Evolutionary conservation across 2,888 invertebrate species (phyloP).

Genomic region (Lasioglossum villosulum): DNA sequence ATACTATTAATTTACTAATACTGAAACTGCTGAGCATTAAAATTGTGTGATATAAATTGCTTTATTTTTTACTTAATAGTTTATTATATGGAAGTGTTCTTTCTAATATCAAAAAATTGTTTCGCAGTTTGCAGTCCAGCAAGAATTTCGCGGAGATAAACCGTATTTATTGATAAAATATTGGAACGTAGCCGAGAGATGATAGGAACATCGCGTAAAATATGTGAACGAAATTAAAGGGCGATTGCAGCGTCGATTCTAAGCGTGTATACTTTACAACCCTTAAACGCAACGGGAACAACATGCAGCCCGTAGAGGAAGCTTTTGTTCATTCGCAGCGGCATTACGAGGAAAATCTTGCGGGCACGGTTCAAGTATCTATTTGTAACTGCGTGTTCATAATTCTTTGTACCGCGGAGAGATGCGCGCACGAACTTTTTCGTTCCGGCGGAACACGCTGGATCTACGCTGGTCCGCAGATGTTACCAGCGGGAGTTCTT

Average conservation of each 20-base stretch:
- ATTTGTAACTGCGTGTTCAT: conserved; percentile 46
- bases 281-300: conserved; percentile 7
- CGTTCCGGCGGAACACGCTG: conserved; percentile 59
- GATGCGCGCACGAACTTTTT: conserved; percentile 61
- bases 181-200: not conserved
- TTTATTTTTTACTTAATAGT: no score
- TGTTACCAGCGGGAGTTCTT: conserved; percentile 69
- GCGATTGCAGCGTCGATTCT: not conserved
- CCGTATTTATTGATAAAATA: not conserved
- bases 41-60: not conserved
- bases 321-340: conserved; percentile 36
- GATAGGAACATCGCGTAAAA: not conserved
- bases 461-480: conserved; percentile 64
- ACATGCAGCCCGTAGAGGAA: conserved; percentile 9
- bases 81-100: no score
- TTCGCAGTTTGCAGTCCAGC: not conserved
- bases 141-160: not conserved
- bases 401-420: conserved; percentile 59
- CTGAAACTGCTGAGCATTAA: not conserved
- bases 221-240: not conserved
- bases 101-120: not conserved
- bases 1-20: no score
- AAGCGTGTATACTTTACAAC: not conserved
- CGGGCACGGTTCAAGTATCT: conserved; percentile 45
- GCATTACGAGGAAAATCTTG: conserved; percentile 36